A percentile compares a stretch with the other conserved stretches of the same genome.
These are phyloP conservation scores for Uria aalge DNA, from an alignment of 2,113 vertebrate genomes.

Conservation along the genomic window DNA sequence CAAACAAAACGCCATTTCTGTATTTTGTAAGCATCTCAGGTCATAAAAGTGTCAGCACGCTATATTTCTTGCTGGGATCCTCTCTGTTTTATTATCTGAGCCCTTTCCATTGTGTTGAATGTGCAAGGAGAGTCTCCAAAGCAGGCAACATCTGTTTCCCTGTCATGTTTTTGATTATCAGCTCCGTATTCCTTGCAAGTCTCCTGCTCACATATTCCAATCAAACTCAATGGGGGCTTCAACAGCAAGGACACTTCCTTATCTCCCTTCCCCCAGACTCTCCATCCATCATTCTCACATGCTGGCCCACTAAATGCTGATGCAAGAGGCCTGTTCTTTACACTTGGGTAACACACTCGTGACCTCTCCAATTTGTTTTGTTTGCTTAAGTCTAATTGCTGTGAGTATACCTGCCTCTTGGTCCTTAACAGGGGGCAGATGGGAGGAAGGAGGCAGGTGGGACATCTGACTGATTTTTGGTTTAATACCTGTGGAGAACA, in stretches of 20 bases:
- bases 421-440: neutral
- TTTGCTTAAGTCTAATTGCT: constrained; percentile 39
- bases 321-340: constrained; percentile 36
- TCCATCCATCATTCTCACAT: constrained; percentile 55
- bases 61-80: constrained; percentile 74
- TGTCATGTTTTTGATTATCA: constrained; percentile 70
- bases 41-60: constrained; percentile 82
- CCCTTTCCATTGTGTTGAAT: constrained; percentile 64
- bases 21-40: constrained; percentile 75
- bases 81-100: constrained; percentile 67
- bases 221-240: constrained; percentile 47
- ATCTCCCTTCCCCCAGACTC: constrained; percentile 31
- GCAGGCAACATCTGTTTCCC: constrained; percentile 69
- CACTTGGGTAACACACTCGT: constrained; percentile 1
- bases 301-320: constrained; percentile 29
- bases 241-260: constrained; percentile 47
- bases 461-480: neutral
- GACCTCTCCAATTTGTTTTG: constrained; percentile 51
- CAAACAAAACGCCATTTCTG: constrained; percentile 73
- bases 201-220: constrained; percentile 39
- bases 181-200: constrained; percentile 53
- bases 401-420: neutral
- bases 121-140: constrained; percentile 64
- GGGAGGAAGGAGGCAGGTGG: constrained; percentile 27
- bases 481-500: constrained; percentile 19